Conservation (phyloP, 2,113 vertebrate genomes). For the Sturnus vulgaris region DNA sequence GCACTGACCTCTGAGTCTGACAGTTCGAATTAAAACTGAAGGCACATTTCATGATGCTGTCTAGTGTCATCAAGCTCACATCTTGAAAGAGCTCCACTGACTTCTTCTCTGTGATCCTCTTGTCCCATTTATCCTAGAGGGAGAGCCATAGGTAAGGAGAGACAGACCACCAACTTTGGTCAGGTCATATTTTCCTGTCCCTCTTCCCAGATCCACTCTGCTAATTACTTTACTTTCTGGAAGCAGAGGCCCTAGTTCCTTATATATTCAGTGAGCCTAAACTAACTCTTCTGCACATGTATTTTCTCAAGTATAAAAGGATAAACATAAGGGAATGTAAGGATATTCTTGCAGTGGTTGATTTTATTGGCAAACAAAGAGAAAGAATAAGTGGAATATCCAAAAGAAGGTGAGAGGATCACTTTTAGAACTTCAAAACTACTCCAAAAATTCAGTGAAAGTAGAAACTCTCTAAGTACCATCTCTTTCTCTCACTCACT, state of each 20-base stretch:
- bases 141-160: not conserved
- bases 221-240: not conserved
- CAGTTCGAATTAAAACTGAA: conserved; percentile 80
- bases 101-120: conserved; percentile 16
- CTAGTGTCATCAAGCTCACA: conserved; percentile 86
- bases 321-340: not conserved
- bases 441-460: not conserved
- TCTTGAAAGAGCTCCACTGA: conserved; percentile 81
- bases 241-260: not conserved
- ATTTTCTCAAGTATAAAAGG: not conserved
- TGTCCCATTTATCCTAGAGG: conserved; percentile 84
- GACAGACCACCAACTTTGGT: fast-evolving
- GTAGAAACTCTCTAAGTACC: not conserved
- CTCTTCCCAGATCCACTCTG: not conserved
- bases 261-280: not conserved
- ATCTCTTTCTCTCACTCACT: not conserved
- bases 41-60: conserved; percentile 86
- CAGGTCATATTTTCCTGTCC: not conserved
- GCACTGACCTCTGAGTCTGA: conserved; percentile 78
- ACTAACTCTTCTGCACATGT: not conserved
- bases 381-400: not conserved
- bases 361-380: not conserved
- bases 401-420: not conserved
- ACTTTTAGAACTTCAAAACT: not conserved
- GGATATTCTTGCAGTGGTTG: not conserved